These are phyloP conservation scores for Tautogolabrus adspersus DNA, from an alignment of 2,113 vertebrate genomes.

Conservation along the genomic window DNA sequence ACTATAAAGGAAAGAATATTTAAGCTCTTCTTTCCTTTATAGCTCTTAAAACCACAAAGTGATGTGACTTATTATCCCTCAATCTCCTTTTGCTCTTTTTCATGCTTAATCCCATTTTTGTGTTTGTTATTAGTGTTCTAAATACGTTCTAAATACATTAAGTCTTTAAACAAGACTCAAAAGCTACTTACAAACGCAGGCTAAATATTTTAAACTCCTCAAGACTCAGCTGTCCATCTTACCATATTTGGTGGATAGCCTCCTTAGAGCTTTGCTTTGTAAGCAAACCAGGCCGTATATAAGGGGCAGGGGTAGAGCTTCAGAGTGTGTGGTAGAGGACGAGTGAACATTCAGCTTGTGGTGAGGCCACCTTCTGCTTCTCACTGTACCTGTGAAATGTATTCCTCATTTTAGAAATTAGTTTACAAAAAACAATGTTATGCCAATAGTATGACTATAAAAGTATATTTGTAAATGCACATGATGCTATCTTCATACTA, in stretches of 20 bases:
- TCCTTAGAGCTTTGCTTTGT: slow-evolving; percentile 45
- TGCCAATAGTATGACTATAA: neutral
- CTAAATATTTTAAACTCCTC: slow-evolving; percentile 16
- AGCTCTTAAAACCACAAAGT: neutral
- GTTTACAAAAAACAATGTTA: neutral
- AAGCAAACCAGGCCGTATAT: slow-evolving; percentile 53
- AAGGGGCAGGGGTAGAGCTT: slow-evolving; percentile 29
- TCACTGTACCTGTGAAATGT: neutral
- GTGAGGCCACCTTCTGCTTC: slow-evolving; percentile 31
- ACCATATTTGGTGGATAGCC: slow-evolving; percentile 47
- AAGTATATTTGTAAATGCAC: neutral
- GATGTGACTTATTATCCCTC: neutral
- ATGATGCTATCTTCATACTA: neutral
- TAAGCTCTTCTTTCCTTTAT: no score
- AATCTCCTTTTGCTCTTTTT: neutral
- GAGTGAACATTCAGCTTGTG: slow-evolving; percentile 43
- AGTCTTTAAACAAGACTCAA: neutral
- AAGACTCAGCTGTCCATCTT: slow-evolving; percentile 16
- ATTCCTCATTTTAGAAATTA: neutral
- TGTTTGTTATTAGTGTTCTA: neutral
- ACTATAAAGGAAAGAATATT: neutral
- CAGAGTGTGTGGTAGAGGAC: slow-evolving; percentile 48
- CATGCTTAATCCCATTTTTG: neutral
- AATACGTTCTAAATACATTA: neutral
- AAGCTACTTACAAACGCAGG: neutral